Evolutionary conservation across 2,888 invertebrate species (phyloP).

Genomic region (Rhaphigaster nebulosa): DNA sequence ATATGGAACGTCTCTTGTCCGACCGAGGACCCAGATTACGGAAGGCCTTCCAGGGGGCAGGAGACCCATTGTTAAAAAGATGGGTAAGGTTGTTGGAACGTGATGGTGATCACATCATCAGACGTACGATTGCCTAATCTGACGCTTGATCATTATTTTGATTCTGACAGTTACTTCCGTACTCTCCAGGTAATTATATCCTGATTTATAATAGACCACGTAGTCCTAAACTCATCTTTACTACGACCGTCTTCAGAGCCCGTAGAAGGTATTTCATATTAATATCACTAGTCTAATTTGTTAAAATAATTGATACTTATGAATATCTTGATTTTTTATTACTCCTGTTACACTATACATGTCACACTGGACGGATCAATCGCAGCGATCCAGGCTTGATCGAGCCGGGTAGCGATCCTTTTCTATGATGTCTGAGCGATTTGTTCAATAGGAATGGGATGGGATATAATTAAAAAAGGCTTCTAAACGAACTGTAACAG

Average conservation of each 20-base stretch:
- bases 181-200: not conserved
- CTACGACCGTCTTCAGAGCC: not conserved
- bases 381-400: no score
- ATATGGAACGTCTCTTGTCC: not conserved
- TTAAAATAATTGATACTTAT: no score
- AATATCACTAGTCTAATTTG: no score
- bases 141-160: not conserved
- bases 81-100: not conserved
- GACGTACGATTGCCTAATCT: not conserved
- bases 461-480: no score
- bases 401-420: no score
- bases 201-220: not conserved
- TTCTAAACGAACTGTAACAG: no score
- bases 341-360: no score
- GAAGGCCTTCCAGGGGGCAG: not conserved
- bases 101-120: conserved; percentile 8
- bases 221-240: not conserved
- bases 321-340: no score
- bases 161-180: not conserved
- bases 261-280: no score
- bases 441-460: no score
- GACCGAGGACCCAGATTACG: not conserved
- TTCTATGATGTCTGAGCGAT: no score
- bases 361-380: no score
- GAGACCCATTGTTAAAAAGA: not conserved